These are phyloP conservation scores for Barypeithes pellucidus DNA, from an alignment of 2,888 invertebrate species.

Conservation along the genomic window DNA sequence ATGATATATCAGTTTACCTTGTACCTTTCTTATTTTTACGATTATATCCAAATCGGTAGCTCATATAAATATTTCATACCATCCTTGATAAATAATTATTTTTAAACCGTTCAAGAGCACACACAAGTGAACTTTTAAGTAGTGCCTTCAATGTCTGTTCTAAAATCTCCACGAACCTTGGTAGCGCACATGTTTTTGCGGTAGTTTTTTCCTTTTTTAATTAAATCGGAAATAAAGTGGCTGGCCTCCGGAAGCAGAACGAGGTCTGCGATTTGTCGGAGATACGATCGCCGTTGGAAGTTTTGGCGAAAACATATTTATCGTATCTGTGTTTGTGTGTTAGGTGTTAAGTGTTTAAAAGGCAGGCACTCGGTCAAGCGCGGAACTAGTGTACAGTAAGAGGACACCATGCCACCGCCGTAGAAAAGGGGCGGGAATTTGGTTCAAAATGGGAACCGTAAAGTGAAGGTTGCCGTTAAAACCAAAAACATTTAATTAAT, in stretches of 20 bases:
- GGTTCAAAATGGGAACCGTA: no score
- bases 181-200: slow-evolving; percentile 48
- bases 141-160: slow-evolving; percentile 46
- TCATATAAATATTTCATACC: not conserved
- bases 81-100: slow-evolving; percentile 44
- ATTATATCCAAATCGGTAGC: slow-evolving; percentile 28
- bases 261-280: slow-evolving; percentile 57
- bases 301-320: slow-evolving; percentile 35
- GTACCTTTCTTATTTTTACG: slow-evolving; percentile 24
- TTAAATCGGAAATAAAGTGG: slow-evolving; percentile 67
- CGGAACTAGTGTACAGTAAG: no score
- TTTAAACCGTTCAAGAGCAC: slow-evolving; percentile 48
- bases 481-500: no score
- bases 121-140: slow-evolving; percentile 52
- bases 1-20: slow-evolving; percentile 14
- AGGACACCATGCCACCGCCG: no score
- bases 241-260: slow-evolving; percentile 67
- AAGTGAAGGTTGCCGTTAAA: no score
- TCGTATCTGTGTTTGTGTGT: not conserved
- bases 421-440: no score
- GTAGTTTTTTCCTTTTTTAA: slow-evolving; percentile 58
- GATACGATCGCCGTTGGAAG: slow-evolving; percentile 39
- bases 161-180: slow-evolving; percentile 51
- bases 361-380: no score
- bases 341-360: no score